A percentile compares a stretch with the other conserved stretches of the same genome.
These are phyloP conservation scores for Petrocephalus schoutedeni DNA, from an alignment of 2,797 vertebrate genomes.

Conservation along the genomic window DNA sequence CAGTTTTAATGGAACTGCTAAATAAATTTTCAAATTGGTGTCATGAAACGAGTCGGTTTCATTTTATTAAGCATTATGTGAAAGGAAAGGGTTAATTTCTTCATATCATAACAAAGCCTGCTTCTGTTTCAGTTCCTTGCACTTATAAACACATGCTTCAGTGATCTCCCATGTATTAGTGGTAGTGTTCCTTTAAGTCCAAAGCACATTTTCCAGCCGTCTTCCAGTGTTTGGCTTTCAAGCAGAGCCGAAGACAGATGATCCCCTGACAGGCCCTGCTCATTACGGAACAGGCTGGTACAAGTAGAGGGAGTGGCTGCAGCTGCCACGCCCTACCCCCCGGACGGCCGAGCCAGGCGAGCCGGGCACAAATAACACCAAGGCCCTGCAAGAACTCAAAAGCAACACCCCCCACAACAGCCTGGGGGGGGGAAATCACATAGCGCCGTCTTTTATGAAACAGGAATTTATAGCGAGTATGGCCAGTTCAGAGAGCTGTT, in stretches of 20 bases:
- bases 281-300: conserved; percentile 55
- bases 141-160: conserved; percentile 39
- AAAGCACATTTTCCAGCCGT: conserved; percentile 41
- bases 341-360: neutral
- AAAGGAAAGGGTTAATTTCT: neutral
- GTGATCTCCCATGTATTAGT: conserved; percentile 43
- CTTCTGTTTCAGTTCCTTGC: conserved; percentile 49
- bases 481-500: conserved; percentile 43
- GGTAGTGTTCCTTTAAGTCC: conserved; percentile 49
- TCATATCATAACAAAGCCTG: conserved; percentile 52
- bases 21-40: neutral
- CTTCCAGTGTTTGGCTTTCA: conserved; percentile 45
- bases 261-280: conserved; percentile 51
- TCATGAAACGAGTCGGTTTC: neutral
- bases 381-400: neutral
- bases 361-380: conserved; percentile 7
- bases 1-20: neutral
- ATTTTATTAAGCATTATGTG: neutral
- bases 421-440: neutral
- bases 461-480: conserved; percentile 8
- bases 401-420: neutral
- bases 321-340: conserved; percentile 15
- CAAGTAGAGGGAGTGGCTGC: conserved; percentile 45
- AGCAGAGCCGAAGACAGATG: conserved; percentile 53
- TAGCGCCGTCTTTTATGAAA: conserved; percentile 7